Evolutionary conservation across 2,113 vertebrate species (phyloP).

Genomic region (Sceloporus tristichus): DNA sequence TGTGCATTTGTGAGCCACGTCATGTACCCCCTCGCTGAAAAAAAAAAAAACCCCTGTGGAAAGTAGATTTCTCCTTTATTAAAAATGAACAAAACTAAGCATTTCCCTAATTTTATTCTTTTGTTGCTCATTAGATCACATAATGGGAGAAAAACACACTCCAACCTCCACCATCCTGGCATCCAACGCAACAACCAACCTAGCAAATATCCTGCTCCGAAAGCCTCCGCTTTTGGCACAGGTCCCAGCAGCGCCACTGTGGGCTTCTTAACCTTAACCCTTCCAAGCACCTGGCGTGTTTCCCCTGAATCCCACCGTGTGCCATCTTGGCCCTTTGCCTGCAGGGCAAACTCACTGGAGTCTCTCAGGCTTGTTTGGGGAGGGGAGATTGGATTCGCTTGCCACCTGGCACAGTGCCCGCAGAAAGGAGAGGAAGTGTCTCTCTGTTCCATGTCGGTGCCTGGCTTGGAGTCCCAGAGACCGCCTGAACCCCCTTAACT

Average conservation of each 20-base stretch:
- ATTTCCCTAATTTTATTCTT: accelerated
- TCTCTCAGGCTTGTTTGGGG: background rate
- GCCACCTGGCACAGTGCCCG: background rate
- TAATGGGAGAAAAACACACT: too few relatives aligned
- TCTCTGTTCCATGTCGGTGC: background rate
- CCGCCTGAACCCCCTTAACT: background rate
- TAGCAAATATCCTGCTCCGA: background rate
- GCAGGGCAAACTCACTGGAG: background rate
- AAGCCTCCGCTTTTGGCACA: conserved; percentile 30
- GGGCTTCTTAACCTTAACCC: conserved; percentile 4
- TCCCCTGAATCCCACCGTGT: conserved; percentile 8
- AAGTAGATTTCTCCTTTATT: background rate
- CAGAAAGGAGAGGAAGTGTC: too few relatives aligned
- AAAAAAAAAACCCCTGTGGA: too few relatives aligned
- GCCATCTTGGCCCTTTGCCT: conserved; percentile 20
- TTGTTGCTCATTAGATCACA: accelerated
- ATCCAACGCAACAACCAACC: background rate
- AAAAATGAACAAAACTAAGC: too few relatives aligned
- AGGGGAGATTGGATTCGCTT: background rate
- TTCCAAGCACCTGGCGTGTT: background rate
- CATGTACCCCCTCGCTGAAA: background rate
- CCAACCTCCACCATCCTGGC: background rate
- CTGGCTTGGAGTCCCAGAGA: background rate
- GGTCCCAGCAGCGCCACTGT: conserved; percentile 53
- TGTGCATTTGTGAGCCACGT: background rate